Evolutionary conservation across 2,797 vertebrate genomes (phyloP).

Genomic region (Gobionotothen gibberifrons): DNA sequence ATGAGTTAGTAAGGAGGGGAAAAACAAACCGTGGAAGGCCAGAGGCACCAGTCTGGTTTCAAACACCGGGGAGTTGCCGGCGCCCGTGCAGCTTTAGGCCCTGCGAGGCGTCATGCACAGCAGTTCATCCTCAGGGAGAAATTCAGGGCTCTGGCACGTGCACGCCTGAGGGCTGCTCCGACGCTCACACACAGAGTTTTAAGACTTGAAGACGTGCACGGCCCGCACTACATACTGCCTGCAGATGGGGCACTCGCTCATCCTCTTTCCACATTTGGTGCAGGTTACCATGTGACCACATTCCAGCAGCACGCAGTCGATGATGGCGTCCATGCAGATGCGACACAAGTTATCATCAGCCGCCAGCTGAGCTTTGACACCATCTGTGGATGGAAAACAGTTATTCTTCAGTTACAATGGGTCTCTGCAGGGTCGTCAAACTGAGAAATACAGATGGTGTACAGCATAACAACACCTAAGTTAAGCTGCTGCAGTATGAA

Average conservation of each 20-base stretch:
- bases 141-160: slow-evolving; percentile 34
- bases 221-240: slow-evolving; percentile 97
- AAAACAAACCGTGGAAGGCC: slow-evolving; percentile 40
- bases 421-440: slow-evolving; percentile 19
- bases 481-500: not conserved
- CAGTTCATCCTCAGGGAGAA: slow-evolving; percentile 57
- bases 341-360: slow-evolving; percentile 95
- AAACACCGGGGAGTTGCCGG: slow-evolving; percentile 42
- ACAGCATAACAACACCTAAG: not conserved
- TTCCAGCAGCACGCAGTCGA: slow-evolving; percentile 97
- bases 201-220: slow-evolving; percentile 98
- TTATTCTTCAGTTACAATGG: slow-evolving; percentile 4
- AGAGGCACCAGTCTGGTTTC: slow-evolving; percentile 62
- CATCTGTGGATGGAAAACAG: slow-evolving; percentile 82
- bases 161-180: slow-evolving; percentile 20
- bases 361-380: slow-evolving; percentile 88
- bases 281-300: slow-evolving; percentile 99
- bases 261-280: slow-evolving; percentile 97
- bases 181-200: slow-evolving; percentile 52
- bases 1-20: slow-evolving; percentile 51
- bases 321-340: slow-evolving; percentile 98
- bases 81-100: slow-evolving; percentile 58
- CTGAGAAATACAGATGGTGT: not conserved
- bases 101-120: slow-evolving; percentile 63
- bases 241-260: slow-evolving; percentile 99